Conservation (phyloP, 2,797 vertebrate species). For the Tapirus indicus region DNA sequence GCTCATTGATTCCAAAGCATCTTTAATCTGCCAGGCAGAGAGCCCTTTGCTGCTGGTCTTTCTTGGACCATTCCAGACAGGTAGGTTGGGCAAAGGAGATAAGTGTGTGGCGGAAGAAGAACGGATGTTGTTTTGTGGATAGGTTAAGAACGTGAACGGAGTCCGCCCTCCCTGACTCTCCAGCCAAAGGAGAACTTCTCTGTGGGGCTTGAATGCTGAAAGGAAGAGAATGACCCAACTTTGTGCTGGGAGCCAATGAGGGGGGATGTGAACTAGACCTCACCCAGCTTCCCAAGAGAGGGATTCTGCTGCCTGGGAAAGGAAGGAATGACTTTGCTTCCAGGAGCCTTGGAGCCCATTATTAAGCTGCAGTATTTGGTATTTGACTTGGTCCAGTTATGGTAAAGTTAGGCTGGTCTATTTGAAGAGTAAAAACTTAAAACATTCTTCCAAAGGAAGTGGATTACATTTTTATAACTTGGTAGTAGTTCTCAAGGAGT, state of each 20-base stretch:
- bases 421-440: not conserved
- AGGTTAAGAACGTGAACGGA: not conserved
- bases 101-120: not conserved
- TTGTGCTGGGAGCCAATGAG: not conserved
- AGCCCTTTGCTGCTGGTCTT: not conserved
- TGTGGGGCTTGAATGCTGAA: not conserved
- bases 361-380: not conserved
- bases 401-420: not conserved
- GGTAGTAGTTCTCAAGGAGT: not conserved
- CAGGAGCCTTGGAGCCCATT: not conserved
- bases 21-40: conserved; percentile 33
- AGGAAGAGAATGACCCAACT: not conserved
- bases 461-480: not conserved
- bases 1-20: not conserved
- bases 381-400: not conserved
- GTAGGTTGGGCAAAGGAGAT: conserved; percentile 54
- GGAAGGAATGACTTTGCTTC: not conserved
- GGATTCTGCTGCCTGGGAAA: not conserved
- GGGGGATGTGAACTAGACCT: not conserved
- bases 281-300: not conserved
- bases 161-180: not conserved
- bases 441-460: not conserved
- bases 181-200: not conserved
- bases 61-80: conserved; percentile 51
- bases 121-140: not conserved